Evolutionary conservation across 2,113 vertebrate genomes (phyloP).

Genomic region (Etia nguti): DNA sequence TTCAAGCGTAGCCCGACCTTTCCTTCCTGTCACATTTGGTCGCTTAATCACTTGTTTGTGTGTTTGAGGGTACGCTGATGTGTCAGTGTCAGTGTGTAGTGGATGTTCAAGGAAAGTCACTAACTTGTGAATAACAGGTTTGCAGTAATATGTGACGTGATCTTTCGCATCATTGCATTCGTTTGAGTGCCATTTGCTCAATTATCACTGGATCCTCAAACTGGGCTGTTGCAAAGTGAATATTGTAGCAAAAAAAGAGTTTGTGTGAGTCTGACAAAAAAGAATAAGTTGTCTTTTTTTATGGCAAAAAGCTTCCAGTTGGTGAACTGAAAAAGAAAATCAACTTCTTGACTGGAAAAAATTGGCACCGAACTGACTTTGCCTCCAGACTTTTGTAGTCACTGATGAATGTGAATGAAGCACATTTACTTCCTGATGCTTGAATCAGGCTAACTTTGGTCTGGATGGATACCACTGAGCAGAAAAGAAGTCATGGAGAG

Average conservation of each 20-base stretch:
- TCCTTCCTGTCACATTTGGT: not conserved
- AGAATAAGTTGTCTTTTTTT: not conserved
- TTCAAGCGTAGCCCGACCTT: not conserved
- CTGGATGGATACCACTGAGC: not conserved
- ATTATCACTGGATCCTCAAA: not conserved
- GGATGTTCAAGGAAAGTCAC: not conserved
- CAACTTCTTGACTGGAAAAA: not conserved
- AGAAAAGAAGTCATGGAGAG: not conserved
- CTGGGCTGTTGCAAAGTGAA: too few species aligned
- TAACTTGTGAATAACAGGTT: not conserved
- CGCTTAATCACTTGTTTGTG: not conserved
- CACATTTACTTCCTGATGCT: not conserved
- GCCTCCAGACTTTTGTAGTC: not conserved
- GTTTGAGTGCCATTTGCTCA: not conserved
- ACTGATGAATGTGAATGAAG: constrained; percentile 4
- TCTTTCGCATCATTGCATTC: not conserved
- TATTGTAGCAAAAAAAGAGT: not conserved
- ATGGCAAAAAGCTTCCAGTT: not conserved
- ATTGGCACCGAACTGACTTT: not conserved
- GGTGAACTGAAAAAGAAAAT: not conserved
- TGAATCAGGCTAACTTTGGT: not conserved
- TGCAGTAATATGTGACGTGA: not conserved
- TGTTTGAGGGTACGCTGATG: not conserved
- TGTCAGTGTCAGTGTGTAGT: not conserved
- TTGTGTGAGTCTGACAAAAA: not conserved